Evolutionary conservation across 2,888 invertebrate genomes (phyloP), one percentile per base, ranked within the genome.

Genomic region (Antheraea yamamai): DNA sequence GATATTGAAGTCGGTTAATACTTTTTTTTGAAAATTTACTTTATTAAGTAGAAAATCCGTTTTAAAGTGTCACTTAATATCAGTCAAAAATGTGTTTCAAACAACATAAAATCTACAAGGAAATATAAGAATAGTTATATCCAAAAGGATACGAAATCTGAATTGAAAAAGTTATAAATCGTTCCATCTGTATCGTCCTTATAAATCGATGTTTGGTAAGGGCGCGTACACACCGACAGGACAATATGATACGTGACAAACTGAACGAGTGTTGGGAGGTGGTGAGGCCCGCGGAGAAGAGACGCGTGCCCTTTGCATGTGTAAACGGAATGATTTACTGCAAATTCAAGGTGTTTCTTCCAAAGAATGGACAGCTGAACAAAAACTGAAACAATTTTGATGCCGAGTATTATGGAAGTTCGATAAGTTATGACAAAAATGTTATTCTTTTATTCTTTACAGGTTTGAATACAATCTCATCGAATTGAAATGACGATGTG

Each of bases 211-310:
- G 23, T 61, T 61, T 61, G 23, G 23, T 23, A 61, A 61, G 61
- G 23, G 61, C 23, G 61, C 23, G 61, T 61, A 8, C 61, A 61
- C 61, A 61, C 61, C 20, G 68, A 68, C 68, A 35, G 35, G 68
- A 68, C 35, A 68, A 68, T 68, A 68, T 35, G 35, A 68, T 30
- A 68, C 68, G 68, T 68, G 68, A 68, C 14, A 35, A 18, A 26
- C 8, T 2, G 35, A 68, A 30, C 18, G 2, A 6, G 23, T 3
- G 20, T 1, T 6, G n/a, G 61, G 23, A 8, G 8, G 1, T n/a
- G n/a, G 61, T 6, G 61, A 10, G 23, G 23, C 4, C 12, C 3
- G 61, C 8, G 8, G n/a, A 8, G 23, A 23, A 8, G 23, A 4
- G 23, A 14, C 61, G 61, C 61, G 23, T 61, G 23, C 23, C 61